Conservation (phyloP, 2,797 vertebrate species). For the Enteromius anoplus region DNA sequence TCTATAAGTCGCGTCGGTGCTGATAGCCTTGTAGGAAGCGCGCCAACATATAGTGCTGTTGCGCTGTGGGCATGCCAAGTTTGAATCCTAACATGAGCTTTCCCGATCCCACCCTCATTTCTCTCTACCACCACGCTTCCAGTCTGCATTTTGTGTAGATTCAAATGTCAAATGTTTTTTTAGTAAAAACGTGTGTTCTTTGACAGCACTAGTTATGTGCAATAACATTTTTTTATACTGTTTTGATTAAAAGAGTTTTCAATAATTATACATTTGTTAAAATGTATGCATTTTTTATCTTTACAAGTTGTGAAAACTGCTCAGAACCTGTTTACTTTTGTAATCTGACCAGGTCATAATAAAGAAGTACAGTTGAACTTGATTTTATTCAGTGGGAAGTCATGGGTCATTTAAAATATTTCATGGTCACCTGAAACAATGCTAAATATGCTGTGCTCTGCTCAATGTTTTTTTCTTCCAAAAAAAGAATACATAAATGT, state of each 20-base stretch:
- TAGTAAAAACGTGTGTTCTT: not conserved
- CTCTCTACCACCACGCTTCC: not conserved
- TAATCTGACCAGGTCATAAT: not conserved
- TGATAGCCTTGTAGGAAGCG: no score
- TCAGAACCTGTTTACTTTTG: not conserved
- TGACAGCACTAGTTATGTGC: not conserved
- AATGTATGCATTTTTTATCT: not conserved
- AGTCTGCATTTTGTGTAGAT: not conserved
- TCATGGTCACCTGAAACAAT: not conserved
- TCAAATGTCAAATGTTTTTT: not conserved
- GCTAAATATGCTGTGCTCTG: not conserved
- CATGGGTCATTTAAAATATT: not conserved
- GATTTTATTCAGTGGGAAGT: not conserved
- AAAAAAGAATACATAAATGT: constrained; percentile 9
- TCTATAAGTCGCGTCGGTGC: not conserved
- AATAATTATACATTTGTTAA: not conserved
- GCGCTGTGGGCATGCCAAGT: not conserved
- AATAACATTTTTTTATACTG: not conserved
- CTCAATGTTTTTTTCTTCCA: not conserved
- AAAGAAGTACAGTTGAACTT: constrained; percentile 3
- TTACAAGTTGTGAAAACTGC: not conserved
- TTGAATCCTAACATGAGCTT: not conserved
- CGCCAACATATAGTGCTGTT: no score
- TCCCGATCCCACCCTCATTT: not conserved
- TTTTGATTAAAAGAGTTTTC: not conserved